These are phyloP conservation scores for Prionace glauca DNA, from an alignment of 2,797 vertebrate genomes.

Conservation along the genomic window DNA sequence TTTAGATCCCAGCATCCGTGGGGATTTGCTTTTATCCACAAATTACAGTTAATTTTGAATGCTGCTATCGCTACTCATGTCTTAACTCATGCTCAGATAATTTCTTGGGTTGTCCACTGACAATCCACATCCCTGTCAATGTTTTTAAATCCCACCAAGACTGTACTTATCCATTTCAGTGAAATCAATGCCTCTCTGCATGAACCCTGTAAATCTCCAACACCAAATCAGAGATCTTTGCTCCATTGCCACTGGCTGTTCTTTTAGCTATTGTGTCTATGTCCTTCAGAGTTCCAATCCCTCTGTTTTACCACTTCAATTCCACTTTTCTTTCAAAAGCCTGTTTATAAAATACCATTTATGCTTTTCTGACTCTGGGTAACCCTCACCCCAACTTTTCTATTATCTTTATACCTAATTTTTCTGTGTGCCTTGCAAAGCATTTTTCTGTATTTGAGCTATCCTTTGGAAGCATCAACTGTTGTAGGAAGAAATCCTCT, in stretches of 20 bases:
- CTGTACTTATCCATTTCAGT: not conserved
- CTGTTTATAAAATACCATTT: not conserved
- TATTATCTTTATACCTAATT: not conserved
- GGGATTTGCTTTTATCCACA: not conserved
- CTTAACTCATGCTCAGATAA: not conserved
- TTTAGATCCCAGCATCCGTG: too few species aligned
- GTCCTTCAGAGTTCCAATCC: not conserved
- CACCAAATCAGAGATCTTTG: not conserved
- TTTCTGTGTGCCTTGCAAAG: not conserved
- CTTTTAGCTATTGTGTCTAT: not conserved
- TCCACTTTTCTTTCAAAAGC: not conserved
- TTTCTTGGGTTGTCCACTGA: not conserved
- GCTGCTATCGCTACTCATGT: not conserved
- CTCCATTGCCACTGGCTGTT: not conserved
- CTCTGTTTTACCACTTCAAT: not conserved
- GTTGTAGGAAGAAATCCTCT: not conserved
- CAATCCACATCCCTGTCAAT: not conserved
- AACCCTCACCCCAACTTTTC: not conserved
- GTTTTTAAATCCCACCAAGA: not conserved
- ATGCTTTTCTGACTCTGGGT: not conserved
- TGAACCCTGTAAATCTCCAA: not conserved
- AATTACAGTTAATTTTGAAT: not conserved
- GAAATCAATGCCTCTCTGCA: not conserved
- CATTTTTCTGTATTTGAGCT: not conserved
- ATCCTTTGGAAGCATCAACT: not conserved